These are phyloP conservation scores for Porites australiensis DNA, from an alignment of 64 coral and sea anemone genomes.

Conservation along the genomic window DNA sequence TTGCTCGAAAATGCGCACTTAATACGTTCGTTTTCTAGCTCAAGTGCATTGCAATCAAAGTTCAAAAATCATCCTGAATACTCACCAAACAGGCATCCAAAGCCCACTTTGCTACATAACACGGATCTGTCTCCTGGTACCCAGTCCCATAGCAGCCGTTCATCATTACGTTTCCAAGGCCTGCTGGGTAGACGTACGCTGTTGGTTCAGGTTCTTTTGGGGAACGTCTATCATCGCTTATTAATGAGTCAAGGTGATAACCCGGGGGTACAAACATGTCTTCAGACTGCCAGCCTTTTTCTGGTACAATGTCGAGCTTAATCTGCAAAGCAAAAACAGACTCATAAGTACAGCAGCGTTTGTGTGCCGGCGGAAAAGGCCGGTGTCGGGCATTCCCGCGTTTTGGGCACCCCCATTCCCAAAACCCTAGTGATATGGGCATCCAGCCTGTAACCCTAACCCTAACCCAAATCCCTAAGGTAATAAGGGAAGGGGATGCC, in stretches of 20 bases:
- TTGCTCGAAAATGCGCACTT: too few species aligned
- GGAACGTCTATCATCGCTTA: neutral
- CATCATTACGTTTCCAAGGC: conserved; percentile 43
- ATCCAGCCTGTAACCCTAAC: too few species aligned
- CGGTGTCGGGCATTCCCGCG: too few species aligned
- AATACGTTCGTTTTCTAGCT: too few species aligned
- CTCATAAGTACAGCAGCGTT: too few species aligned
- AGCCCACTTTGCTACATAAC: conserved; percentile 18
- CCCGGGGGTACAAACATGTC: conserved; percentile 59
- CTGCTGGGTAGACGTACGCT: conserved; percentile 18
- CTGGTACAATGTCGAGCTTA: conserved; percentile 34
- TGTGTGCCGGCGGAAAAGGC: too few species aligned
- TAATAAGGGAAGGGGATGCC: too few species aligned
- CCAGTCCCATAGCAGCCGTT: conserved; percentile 67
- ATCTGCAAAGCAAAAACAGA: conserved; percentile 13
- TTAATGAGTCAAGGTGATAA: conserved; percentile 27
- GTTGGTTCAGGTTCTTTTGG: neutral
- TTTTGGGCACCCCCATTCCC: too few species aligned
- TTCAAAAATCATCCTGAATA: too few species aligned
- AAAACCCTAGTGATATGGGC: too few species aligned
- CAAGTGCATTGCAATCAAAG: too few species aligned
- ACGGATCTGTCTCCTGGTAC: conserved; percentile 39
- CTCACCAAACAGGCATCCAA: conserved; percentile 7
- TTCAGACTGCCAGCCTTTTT: conserved; percentile 54
- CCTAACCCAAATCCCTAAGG: too few species aligned